Percentiles rank a stretch among this genome's conserved stretches.
Evolutionary conservation across 1,140 invertebrate genomes (phyloP).

Genomic region (Ceratina australensis): DNA sequence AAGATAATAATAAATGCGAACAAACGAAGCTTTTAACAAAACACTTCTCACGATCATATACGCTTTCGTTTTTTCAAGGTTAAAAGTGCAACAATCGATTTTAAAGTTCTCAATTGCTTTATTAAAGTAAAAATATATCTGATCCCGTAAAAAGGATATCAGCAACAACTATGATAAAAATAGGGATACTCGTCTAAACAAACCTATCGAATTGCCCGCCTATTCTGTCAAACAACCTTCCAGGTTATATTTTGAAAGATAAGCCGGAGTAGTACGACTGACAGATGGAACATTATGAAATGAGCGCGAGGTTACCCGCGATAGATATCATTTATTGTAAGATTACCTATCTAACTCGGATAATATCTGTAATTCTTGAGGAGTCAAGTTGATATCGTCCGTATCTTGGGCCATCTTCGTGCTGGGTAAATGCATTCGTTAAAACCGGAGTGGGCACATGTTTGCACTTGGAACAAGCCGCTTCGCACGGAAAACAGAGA

Average conservation of each 20-base stretch:
- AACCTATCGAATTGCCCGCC: conserved; percentile 57
- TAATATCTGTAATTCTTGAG: conserved; percentile 88
- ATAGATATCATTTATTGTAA: background rate
- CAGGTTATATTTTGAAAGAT: conserved; percentile 54
- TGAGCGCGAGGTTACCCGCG: background rate
- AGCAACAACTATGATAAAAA: conserved; percentile 61
- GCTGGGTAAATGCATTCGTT: conserved; percentile 37
- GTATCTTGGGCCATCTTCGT: conserved; percentile 79
- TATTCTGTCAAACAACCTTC: conserved; percentile 63
- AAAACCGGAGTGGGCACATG: conserved; percentile 46
- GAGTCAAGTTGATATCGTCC: conserved; percentile 82
- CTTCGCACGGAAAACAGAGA: conserved; percentile 19
- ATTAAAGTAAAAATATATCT: background rate
- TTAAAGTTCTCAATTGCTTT: background rate
- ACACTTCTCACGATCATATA: too few relatives aligned
- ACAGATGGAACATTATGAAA: background rate
- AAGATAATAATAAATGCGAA: background rate
- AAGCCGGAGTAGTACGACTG: background rate
- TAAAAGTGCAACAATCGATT: background rate
- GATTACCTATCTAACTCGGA: conserved; percentile 91
- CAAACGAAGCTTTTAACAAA: background rate
- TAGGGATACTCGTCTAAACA: conserved; percentile 19
- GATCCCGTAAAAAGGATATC: conserved; percentile 63
- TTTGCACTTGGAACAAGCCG: conserved; percentile 36
- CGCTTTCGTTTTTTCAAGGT: background rate